phyloP scores from a whole-genome alignment of 2,113 vertebrate species.

The Parus major region DNA sequence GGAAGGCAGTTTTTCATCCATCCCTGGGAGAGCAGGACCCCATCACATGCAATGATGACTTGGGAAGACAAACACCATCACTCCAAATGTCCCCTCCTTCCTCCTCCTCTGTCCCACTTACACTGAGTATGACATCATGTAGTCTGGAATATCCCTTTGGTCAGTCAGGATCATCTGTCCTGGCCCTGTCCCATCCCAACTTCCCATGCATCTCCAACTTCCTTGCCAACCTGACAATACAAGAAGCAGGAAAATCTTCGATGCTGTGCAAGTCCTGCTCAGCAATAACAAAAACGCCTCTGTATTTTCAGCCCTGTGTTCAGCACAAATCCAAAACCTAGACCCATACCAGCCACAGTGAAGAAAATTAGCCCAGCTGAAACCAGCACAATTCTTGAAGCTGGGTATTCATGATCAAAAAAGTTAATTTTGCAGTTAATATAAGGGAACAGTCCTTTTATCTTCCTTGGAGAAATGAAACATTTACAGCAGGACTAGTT shows the following conservation, averaged over 20 bases:
- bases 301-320: background rate
- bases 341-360: background rate
- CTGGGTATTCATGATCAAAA: background rate
- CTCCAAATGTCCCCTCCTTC: background rate
- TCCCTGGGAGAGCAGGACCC: background rate
- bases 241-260: background rate
- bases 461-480: background rate
- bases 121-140: too few relatives aligned
- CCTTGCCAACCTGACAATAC: background rate
- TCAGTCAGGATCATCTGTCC: background rate
- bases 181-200: background rate
- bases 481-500: background rate
- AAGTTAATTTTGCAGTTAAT: background rate
- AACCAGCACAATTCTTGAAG: background rate
- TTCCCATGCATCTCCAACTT: background rate
- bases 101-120: background rate
- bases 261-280: background rate
- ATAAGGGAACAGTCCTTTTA: background rate
- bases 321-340: background rate
- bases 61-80: background rate
- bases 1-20: background rate
- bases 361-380: background rate
- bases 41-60: too few relatives aligned
- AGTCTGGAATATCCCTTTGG: background rate
- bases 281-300: background rate